Evolutionary conservation across 2,113 vertebrate species (phyloP), one percentile per base, ranked within the genome.

Genomic region (Myiagra hebetior): DNA sequence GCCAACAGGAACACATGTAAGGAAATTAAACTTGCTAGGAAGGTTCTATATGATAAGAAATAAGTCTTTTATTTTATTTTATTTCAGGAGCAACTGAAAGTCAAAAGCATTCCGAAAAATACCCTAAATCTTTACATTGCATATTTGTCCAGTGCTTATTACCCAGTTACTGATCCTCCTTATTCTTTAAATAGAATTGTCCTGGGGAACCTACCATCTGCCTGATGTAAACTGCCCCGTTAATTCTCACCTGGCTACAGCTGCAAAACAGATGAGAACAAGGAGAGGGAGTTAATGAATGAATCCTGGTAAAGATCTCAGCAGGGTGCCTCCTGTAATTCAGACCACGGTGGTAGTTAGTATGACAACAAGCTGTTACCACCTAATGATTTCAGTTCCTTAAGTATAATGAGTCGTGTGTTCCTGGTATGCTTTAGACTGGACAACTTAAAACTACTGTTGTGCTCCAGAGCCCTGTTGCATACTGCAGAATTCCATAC

Each of bases 211-310:
- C 6, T 65, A 31, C 82, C 93, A 90, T 95, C 93, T 97, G 96
- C 90, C 68, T 78, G 42, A 60, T 84, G 52, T 95, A 91, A 96
- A 94, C 87, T 95, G 88, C 87, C 92, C 93, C 1, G 85, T 96
- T 96, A 96, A 95, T 95, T 96, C 93, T 96, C 82, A 97, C 93
- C 95, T 97, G 93, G 68, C 79, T 91, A 42, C 85, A 83, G 72
- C 82, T 94, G 83, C 80, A 95, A 89, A 97, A 86, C 87, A 93
- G 83, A 92, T 92, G 88, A 95, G 82, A 94, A 80, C 63, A 96
- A 93, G 72, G 56, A 88, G 72, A 90, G 24, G 6, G 75, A 95
- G n/a, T 78, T 94, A 95, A 95, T 92, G 83, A 95, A 88, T 81
- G 90, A 91, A 27, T 44, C 41, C 49, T 57, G 88, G 93, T 89